These are phyloP conservation scores for Edolisoma coerulescens DNA, from an alignment of 2,113 vertebrate genomes.

Conservation along the genomic window DNA sequence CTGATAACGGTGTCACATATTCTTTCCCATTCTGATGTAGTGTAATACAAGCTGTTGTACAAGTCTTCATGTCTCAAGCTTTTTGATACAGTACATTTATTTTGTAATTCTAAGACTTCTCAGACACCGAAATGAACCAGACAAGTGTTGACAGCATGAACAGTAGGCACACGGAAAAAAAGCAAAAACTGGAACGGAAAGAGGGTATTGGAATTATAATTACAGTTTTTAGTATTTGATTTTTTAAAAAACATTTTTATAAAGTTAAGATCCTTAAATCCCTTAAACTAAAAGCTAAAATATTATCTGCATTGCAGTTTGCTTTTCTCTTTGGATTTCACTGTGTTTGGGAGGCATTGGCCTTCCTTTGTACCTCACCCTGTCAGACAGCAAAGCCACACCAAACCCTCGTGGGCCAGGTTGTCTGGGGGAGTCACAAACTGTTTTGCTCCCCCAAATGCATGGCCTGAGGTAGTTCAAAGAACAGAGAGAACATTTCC, in stretches of 20 bases:
- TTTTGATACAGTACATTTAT: neutral
- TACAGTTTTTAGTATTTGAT: neutral
- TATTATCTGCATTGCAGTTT: neutral
- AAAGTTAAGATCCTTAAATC: neutral
- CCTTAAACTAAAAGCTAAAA: neutral
- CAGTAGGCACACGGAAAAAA: neutral
- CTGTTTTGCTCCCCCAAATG: neutral
- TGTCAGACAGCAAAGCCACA: neutral
- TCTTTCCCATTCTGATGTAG: neutral
- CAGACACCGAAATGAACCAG: neutral
- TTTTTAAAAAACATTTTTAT: neutral
- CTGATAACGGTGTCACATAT: neutral
- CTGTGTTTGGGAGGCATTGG: neutral
- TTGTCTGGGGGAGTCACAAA: neutral
- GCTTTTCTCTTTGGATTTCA: neutral
- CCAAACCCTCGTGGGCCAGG: neutral
- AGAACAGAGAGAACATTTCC: slow-evolving; percentile 1
- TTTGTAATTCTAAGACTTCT: neutral
- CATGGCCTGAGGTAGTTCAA: neutral
- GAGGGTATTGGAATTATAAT: neutral
- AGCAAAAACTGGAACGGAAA: neutral
- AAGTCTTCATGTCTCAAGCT: neutral
- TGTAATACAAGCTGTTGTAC: slow-evolving; percentile 1
- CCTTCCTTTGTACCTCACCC: neutral
- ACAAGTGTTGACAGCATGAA: neutral